A percentile compares a stretch with the other conserved stretches of the same genome.
These are phyloP conservation scores for Coreoperca whiteheadi DNA, from an alignment of 2,113 vertebrate genomes.

Conservation along the genomic window DNA sequence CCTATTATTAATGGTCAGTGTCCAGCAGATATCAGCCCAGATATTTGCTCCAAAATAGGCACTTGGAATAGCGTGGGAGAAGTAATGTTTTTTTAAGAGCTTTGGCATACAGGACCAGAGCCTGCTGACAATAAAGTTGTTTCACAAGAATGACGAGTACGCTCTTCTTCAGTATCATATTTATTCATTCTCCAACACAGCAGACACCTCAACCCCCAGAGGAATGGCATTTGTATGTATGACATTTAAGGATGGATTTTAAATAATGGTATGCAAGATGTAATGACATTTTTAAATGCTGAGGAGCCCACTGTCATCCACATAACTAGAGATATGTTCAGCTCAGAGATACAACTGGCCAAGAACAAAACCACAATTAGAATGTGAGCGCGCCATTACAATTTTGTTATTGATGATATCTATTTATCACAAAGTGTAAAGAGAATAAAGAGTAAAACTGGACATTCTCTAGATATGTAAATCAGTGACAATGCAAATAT, in stretches of 20 bases:
- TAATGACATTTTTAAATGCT: slow-evolving; percentile 33
- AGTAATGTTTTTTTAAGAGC: slow-evolving; percentile 43
- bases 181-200: slow-evolving; percentile 15
- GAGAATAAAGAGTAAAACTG: not conserved
- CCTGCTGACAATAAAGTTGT: slow-evolving; percentile 24
- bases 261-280: slow-evolving; percentile 10
- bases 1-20: slow-evolving; percentile 52
- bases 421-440: slow-evolving; percentile 20
- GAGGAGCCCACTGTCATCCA: not conserved
- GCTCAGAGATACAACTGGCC: not conserved
- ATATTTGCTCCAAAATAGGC: slow-evolving; percentile 32
- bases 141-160: slow-evolving; percentile 23
- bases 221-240: slow-evolving; percentile 31
- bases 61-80: slow-evolving; percentile 5
- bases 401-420: not conserved
- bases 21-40: slow-evolving; percentile 36
- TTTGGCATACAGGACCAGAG: slow-evolving; percentile 22
- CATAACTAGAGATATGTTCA: slow-evolving; percentile 7
- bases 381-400: slow-evolving; percentile 10
- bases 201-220: slow-evolving; percentile 12
- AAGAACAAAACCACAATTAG: not conserved
- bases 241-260: slow-evolving; percentile 40
- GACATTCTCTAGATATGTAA: not conserved
- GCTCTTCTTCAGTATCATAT: slow-evolving; percentile 9
- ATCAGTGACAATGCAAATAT: slow-evolving; percentile 30